Base-by-base conservation (phyloP, 2,797 vertebrate genomes). In the Lerista edwardsae region DNA sequence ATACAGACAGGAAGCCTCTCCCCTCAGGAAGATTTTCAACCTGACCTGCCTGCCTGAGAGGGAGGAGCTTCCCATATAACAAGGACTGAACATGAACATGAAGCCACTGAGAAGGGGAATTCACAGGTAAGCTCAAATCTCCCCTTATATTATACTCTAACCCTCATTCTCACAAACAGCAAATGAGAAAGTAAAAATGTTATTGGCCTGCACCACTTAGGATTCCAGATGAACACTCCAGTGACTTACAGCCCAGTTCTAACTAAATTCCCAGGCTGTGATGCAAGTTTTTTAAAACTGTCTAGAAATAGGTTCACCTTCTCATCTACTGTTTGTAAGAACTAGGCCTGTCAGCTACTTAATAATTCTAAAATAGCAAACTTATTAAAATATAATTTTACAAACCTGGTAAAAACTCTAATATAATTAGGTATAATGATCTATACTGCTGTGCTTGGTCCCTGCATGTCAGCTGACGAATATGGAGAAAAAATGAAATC, bases 401-500 rank as follows among this genome's bases (percentile, higher is more conserved):
- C 39, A 72, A 25, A 25, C 39, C 11, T 1, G 39, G 27, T 19
- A 75, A 81, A 17, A 73, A 39, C 71, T 2, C 2, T 12, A 79
- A 31, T 71, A 15, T 80, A 84, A 89, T 86, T 57, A 78, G 39
- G 14, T 85, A 27, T 84, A 57, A n/a, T 59, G 64, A 17, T 34
- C 34, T 57, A 31, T 84, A 15, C 8, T 0, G 7, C 17, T 64
- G 7, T 51, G 72, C 41, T 82, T 51, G 57, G 12, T 65, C 17
- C 51, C 25, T 64, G 83, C 15, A 31, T 86, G 85, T 75, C n/a
- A 64, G 10, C 4, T 11, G 69, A 4, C 86, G 21, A 6, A 3
- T 64, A 89, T 80, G 21, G 23, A 65, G 21, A 64, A 75, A 55
- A 86, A 85, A 51, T 85, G 69, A 71, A 76, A 76, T 39, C 36